Percentiles rank a stretch among this genome's conserved stretches.
Conservation (phyloP, 2,888 invertebrate genomes). For the Nipponacmea schrenckii region DNA sequence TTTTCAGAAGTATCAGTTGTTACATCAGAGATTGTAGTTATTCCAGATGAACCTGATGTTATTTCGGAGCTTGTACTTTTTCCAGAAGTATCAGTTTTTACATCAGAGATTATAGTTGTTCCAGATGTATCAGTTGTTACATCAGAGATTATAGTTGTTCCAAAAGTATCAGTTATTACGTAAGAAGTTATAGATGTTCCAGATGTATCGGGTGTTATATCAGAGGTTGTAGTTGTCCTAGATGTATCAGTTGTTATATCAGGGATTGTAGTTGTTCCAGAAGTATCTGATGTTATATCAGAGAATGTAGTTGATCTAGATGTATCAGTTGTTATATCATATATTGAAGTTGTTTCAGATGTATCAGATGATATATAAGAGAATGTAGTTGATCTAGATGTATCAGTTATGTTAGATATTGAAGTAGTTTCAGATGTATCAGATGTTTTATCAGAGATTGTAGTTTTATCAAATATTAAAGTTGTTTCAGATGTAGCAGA, state of each 20-base stretch:
- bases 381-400: neutral
- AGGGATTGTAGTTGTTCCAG: neutral
- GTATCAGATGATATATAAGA: neutral
- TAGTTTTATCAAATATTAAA: neutral
- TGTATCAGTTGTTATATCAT: neutral
- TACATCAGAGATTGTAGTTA: neutral
- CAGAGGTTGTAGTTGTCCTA: neutral
- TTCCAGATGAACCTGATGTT: neutral
- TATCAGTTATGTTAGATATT: neutral
- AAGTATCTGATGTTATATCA: neutral
- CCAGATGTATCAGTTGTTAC: no score
- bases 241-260: slow-evolving; percentile 7
- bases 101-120: no score
- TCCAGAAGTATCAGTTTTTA: neutral
- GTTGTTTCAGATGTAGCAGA: neutral
- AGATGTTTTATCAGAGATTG: neutral
- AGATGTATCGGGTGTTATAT: neutral
- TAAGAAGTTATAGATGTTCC: neutral
- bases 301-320: neutral
- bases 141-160: neutral
- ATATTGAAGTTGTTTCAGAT: neutral
- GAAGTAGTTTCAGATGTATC: neutral
- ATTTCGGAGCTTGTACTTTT: neutral
- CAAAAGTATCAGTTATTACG: neutral
- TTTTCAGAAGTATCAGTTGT: neutral